Percentiles rank a stretch among this genome's conserved stretches.
Evolutionary conservation across 2,113 vertebrate species (phyloP).

Genomic region (Thalassoma bifasciatum): DNA sequence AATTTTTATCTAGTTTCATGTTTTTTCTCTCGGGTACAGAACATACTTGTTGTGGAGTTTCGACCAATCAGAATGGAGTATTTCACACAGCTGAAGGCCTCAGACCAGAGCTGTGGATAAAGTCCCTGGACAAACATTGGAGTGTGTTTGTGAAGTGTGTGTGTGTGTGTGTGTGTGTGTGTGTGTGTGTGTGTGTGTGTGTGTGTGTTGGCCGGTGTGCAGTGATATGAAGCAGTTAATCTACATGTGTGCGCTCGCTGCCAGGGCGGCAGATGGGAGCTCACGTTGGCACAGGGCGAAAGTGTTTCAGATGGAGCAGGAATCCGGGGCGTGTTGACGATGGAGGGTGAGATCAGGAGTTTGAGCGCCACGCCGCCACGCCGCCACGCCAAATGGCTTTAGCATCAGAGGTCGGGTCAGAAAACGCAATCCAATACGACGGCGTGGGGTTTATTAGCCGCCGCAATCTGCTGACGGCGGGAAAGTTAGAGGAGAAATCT

Average conservation of each 20-base stretch:
- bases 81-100: too few species aligned
- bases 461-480: slow-evolving; percentile 65
- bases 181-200: slow-evolving; percentile 6
- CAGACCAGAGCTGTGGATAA: too few species aligned
- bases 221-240: slow-evolving; percentile 64
- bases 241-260: slow-evolving; percentile 43
- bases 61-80: too few species aligned
- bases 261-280: slow-evolving; percentile 78
- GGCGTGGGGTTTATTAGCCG: slow-evolving; percentile 33
- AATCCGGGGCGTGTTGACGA: slow-evolving; percentile 40
- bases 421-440: slow-evolving; percentile 4
- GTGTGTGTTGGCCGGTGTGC: slow-evolving; percentile 37
- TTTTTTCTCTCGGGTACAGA: too few species aligned
- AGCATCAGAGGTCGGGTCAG: slow-evolving; percentile 32
- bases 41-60: too few species aligned
- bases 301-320: slow-evolving; percentile 58
- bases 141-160: slow-evolving; percentile 2
- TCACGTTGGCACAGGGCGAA: slow-evolving; percentile 51
- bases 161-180: neutral
- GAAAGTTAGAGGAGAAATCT: slow-evolving; percentile 29
- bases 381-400: slow-evolving; percentile 48
- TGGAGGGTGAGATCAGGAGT: slow-evolving; percentile 44
- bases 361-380: slow-evolving; percentile 46
- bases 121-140: too few species aligned
- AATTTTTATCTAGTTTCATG: too few species aligned